phyloP scores from a whole-genome alignment of 1,140 invertebrate genomes.

The Vollenhovia emeryi region DNA sequence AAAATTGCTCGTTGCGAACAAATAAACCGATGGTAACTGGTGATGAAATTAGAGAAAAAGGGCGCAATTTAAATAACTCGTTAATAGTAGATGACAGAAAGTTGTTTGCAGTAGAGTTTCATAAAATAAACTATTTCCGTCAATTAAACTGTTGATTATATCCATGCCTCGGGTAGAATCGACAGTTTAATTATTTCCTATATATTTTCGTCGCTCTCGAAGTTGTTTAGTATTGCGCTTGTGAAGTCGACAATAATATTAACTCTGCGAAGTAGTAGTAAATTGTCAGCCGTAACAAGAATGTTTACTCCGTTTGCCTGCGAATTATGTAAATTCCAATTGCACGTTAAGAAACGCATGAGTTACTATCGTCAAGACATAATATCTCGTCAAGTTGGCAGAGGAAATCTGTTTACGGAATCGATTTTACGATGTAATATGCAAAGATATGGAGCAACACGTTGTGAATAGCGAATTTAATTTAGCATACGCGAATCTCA shows the following conservation, averaged over 20 bases:
- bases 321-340: neutral
- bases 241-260: neutral
- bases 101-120: neutral
- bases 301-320: neutral
- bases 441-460: neutral
- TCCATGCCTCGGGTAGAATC: neutral
- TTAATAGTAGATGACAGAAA: neutral
- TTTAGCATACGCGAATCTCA: neutral
- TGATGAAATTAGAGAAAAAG: neutral
- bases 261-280: neutral
- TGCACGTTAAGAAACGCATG: neutral
- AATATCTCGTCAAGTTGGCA: neutral
- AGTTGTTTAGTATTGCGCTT: neutral
- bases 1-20: constrained; percentile 7
- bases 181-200: constrained; percentile 12
- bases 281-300: neutral
- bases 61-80: neutral
- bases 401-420: neutral
- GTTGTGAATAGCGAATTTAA: constrained; percentile 28
- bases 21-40: neutral
- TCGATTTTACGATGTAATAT: neutral
- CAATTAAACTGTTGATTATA: neutral
- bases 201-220: neutral
- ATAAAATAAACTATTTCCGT: neutral
- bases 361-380: neutral